A percentile compares a stretch with the other conserved stretches of the same genome.
phyloP scores from a whole-genome alignment of 2,797 vertebrate genomes.

The Eospalax fontanierii region DNA sequence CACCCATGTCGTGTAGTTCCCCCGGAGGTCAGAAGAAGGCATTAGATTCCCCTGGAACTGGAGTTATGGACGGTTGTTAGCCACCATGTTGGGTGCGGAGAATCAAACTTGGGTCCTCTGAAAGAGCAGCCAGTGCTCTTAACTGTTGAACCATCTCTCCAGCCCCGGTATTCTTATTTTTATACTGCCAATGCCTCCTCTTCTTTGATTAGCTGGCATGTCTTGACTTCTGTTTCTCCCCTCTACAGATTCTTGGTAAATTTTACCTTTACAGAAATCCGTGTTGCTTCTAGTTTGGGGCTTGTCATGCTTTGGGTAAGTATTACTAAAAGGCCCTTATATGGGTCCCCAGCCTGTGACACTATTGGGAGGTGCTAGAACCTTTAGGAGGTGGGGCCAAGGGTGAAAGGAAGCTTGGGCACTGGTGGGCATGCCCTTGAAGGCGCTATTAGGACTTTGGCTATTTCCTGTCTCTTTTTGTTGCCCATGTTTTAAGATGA shows the following conservation, averaged over 20 bases:
- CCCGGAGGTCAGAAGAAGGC: too few relatives aligned
- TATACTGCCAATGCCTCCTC: background rate
- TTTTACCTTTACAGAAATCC: background rate
- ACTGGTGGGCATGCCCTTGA: background rate
- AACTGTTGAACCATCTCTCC: background rate
- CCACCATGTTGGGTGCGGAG: too few relatives aligned
- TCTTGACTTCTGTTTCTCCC: slow-evolving; percentile 27
- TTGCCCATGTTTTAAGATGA: background rate
- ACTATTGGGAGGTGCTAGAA: background rate
- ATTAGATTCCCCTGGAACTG: too few relatives aligned
- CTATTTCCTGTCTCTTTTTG: background rate
- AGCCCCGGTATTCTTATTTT: background rate
- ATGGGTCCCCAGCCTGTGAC: background rate
- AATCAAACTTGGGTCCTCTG: too few relatives aligned
- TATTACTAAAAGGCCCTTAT: background rate
- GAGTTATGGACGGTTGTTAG: too few relatives aligned
- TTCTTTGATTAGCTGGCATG: background rate
- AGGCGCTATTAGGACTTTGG: background rate
- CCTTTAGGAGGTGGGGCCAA: background rate
- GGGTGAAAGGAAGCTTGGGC: background rate
- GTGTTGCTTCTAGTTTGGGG: background rate
- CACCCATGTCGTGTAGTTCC: too few relatives aligned
- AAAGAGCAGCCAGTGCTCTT: too few relatives aligned
- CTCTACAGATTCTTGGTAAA: background rate
- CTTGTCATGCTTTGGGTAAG: background rate